Percentiles rank a stretch among this genome's conserved stretches.
Conservation (phyloP, 2,113 vertebrate species). For the Sula dactylatra region DNA sequence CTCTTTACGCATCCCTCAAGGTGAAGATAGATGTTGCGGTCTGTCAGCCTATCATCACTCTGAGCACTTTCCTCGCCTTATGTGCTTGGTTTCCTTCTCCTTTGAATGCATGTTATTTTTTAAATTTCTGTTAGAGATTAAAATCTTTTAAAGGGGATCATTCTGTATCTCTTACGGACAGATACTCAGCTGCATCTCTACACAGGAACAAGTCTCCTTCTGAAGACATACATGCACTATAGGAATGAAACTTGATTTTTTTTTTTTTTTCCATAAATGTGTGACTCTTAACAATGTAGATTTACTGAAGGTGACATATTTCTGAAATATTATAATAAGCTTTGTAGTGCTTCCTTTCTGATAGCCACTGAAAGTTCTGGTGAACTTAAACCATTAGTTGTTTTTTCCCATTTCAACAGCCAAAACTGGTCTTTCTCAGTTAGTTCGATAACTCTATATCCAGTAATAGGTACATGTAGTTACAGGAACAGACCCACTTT, state of each 20-base stretch:
- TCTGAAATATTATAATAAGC: not conserved
- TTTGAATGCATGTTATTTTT: not conserved
- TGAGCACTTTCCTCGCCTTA: not conserved
- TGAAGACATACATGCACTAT: not conserved
- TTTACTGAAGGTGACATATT: not conserved
- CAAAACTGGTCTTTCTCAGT: not conserved
- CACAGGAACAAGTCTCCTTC: not conserved
- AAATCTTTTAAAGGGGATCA: not conserved
- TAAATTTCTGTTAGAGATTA: not conserved
- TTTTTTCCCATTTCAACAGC: not conserved
- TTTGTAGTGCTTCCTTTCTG: not conserved
- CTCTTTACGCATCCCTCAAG: not conserved
- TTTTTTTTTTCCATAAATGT: not conserved
- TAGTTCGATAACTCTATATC: not conserved
- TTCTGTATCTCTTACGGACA: not conserved
- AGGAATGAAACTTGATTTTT: not conserved
- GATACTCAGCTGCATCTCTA: not conserved
- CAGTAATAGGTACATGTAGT: not conserved
- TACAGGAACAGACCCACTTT: not conserved
- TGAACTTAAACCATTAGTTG: not conserved
- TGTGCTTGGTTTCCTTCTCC: not conserved
- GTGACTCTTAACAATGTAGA: not conserved
- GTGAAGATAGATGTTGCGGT: slow-evolving; percentile 5
- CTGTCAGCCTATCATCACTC: not conserved
- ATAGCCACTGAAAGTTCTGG: not conserved